These are phyloP conservation scores for Apostichopus californicus DNA, from an alignment of 35 echinoderm and acorn worm species.

Conservation along the genomic window DNA sequence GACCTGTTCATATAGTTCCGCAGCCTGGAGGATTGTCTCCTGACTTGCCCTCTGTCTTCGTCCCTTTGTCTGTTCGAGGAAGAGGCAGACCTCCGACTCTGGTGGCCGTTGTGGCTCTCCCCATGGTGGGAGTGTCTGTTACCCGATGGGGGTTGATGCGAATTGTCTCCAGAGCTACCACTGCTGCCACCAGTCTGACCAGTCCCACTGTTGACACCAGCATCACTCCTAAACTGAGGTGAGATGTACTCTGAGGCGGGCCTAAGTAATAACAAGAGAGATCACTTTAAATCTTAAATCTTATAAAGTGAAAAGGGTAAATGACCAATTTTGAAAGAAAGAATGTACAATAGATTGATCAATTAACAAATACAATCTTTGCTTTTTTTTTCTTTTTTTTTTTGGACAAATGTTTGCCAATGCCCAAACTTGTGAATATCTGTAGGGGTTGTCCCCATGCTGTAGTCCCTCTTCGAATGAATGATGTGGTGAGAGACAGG, in stretches of 20 bases:
- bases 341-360: too few relatives aligned
- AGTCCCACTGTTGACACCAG: conserved; percentile 47
- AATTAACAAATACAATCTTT: too few relatives aligned
- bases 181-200: conserved; percentile 50
- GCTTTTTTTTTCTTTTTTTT: too few relatives aligned
- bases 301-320: too few relatives aligned
- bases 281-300: background rate
- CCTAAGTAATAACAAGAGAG: background rate
- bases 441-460: too few relatives aligned
- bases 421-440: too few relatives aligned
- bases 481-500: too few relatives aligned
- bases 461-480: too few relatives aligned
- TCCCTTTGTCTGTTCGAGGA: conserved; percentile 5
- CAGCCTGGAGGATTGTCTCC: conserved; percentile 84
- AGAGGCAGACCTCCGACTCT: conserved; percentile 15
- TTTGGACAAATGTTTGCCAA: too few relatives aligned
- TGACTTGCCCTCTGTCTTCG: conserved; percentile 52
- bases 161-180: conserved; percentile 42
- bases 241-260: conserved; percentile 65
- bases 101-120: conserved; percentile 25
- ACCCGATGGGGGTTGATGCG: conserved; percentile 21
- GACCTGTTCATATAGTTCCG: conserved; percentile 97
- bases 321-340: too few relatives aligned
- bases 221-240: conserved; percentile 33
- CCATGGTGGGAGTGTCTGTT: conserved; percentile 27